Evolutionary conservation across 1,140 invertebrate genomes (phyloP), one percentile per base, ranked within the genome.

Genomic region (Chlorops oryzae): DNA sequence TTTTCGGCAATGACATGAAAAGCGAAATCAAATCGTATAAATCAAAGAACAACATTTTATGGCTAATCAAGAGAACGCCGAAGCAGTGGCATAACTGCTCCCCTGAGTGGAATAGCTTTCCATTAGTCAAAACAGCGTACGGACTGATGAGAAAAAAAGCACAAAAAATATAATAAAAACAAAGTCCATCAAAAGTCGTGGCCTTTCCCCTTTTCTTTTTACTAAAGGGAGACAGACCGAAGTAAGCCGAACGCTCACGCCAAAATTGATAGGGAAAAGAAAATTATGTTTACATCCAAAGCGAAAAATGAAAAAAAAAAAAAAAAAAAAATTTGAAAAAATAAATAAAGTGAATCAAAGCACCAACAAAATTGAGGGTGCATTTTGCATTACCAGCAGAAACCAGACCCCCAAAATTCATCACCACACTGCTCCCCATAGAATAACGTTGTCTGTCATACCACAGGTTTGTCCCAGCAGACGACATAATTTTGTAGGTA

Each of bases 41-140:
- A 47, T 35, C 32, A 47, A 2, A 47, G 37, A 45, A 34, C 32
- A 47, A 25, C 24, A 37, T 47, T 47, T 47, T 47, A 47, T 47
- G 45, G 45, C 45, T 35, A 47, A 47, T 47, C 45, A 47, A 47
- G 12, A 50, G 17, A 17, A 32, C 15, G 15, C 23, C 22, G 17
- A 23, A 23, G 17, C 9, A 42, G 28, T 28, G n/a, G n/a, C n/a
- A n/a, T n/a, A n/a, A n/a, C 28, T 32, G 9, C 28, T 15, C 9
- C 28, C 28, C 28, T 32, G 28, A 10, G 28, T 32, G 28, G 9
- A 32, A 32, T 10, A 10, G 28, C 9, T 15, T 32, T 32, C 28
- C 9, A 32, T 10, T 15, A 32, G 15, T 10, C 15, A 10, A 32
- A 32, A 9, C 28, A 32, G n/a, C n/a, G n/a, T n/a, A n/a, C n/a